Base-by-base conservation (phyloP, 2,113 vertebrate genomes). In the Chlorodrepanis virens region DNA sequence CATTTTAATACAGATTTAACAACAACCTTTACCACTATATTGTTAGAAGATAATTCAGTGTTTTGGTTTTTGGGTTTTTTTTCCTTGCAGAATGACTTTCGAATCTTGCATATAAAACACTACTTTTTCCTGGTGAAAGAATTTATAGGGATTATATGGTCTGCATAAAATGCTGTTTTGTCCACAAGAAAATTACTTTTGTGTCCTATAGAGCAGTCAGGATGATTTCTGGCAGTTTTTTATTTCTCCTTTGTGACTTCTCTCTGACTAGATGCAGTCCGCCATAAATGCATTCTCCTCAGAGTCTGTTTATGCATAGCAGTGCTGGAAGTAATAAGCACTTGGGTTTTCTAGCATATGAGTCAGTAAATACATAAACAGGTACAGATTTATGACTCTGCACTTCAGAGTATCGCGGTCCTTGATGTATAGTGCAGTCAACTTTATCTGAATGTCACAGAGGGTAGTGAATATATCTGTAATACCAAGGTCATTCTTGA, bases 371-470 rank as follows among this genome's bases (percentile, higher is more conserved):
- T 57, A 72, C 16, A 50, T 65, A 87, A 79, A 85, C 70, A 93
- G 42, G 35, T 94, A 42, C 27, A 83, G 70, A 91, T 94, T 96
- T 91, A 93, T 70, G 84, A 53, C 31, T 61, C 25, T 69, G 8
- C 11, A 25, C 9, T 94, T 95, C 37, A 40, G 69, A 84, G 27
- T 79, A 71, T 44, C 47, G 67, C 0, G 0, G 29, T 80, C 50
- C 16, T 70, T 93, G 71, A 92, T 90, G 45, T 53, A 60, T 76
- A 57, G 28, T 31, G 70, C 57, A 69, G 70, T 47, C 45, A 87
- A 83, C 31, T 92, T 94, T 87, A 76, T 79, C n/a, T 93, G 70
- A 80, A 87, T 87, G 89, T 85, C 70, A 85, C 27, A 79, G 37
- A 87, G 45, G 33, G 37, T 19, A 47, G 39, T 17, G 80, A 93